These are phyloP conservation scores for Atractosteus spatula DNA, from an alignment of 2,113 vertebrate genomes.

Conservation along the genomic window DNA sequence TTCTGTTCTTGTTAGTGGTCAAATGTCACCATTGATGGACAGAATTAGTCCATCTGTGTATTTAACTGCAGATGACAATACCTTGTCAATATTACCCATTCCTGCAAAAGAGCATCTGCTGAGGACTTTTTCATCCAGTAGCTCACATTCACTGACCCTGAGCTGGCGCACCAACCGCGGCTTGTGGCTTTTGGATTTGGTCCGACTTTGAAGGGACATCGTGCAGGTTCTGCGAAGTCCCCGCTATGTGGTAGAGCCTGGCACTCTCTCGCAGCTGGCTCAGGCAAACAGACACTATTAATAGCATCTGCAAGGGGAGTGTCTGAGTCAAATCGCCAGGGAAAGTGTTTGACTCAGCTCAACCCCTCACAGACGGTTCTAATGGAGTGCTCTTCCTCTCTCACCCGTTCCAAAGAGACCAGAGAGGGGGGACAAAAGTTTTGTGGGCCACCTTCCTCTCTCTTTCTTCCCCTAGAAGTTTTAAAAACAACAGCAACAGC, in stretches of 20 bases:
- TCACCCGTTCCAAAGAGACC: slow-evolving; percentile 41
- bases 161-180: slow-evolving; percentile 55
- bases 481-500: not conserved
- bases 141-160: slow-evolving; percentile 34
- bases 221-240: slow-evolving; percentile 39
- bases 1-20: no score
- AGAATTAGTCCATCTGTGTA: no score
- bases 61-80: no score
- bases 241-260: slow-evolving; percentile 26
- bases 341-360: slow-evolving; percentile 61
- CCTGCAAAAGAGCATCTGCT: no score
- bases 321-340: slow-evolving; percentile 52
- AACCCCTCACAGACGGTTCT: slow-evolving; percentile 47
- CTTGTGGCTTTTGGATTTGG: slow-evolving; percentile 26
- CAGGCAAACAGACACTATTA: slow-evolving; percentile 33
- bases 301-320: slow-evolving; percentile 43
- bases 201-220: slow-evolving; percentile 13
- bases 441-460: slow-evolving; percentile 9
- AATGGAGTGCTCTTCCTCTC: slow-evolving; percentile 46
- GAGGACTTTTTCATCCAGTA: no score
- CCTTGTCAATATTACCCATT: no score
- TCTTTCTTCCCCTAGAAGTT: slow-evolving; percentile 2
- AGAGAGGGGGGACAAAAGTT: slow-evolving; percentile 29
- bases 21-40: no score
- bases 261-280: slow-evolving; percentile 42